Base-by-base conservation (phyloP, 2,888 invertebrate species). In the Eupithecia dodoneata region DNA sequence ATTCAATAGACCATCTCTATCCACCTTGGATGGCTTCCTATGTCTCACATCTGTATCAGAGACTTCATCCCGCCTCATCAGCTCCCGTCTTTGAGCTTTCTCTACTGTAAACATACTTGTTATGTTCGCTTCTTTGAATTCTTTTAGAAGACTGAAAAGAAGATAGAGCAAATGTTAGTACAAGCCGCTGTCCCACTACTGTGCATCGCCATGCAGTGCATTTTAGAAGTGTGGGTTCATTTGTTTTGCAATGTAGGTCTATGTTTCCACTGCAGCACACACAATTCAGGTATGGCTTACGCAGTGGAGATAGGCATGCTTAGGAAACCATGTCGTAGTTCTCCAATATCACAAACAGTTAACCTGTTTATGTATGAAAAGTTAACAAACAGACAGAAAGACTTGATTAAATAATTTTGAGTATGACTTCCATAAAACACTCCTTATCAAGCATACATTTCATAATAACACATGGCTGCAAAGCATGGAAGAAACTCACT, bases 101-200 rank as follows among this genome's bases (percentile, higher is more conserved):
- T 98, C 97, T 83, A 98, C 97, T 73, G 97, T 96, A 86, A 97
- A 95, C 96, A 98, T 96, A 79, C 97, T 97, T 66, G 96, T 96
- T 69, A 98, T 96, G 87, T 98, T 98, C 0, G 98, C 98, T 85
- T 97, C 97, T 85, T 97, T 97, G 87, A 98, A 98, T 79, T 97
- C 96, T 85, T 97, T 96, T 83, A 97, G 91, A 2, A 97, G 96
- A 82, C 97, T 96, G 89, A 55, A 90, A 85, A 44, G 10, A 42
- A 45, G 44, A 69, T 69, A n/a, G 13, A 66, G 69, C 15, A 66
- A 2, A 42, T 15, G 55, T 55, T 55, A 55, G 13, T 55, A 6
- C 2, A 45, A 45, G 7, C 45, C 6, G 45, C 6, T 45, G 5
- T 45, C 45, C 45, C 45, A 45, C 45, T 1, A 30, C 6, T 6